phyloP scores from a whole-genome alignment of 2,888 invertebrate species.

The Drosophila macrospina region DNA sequence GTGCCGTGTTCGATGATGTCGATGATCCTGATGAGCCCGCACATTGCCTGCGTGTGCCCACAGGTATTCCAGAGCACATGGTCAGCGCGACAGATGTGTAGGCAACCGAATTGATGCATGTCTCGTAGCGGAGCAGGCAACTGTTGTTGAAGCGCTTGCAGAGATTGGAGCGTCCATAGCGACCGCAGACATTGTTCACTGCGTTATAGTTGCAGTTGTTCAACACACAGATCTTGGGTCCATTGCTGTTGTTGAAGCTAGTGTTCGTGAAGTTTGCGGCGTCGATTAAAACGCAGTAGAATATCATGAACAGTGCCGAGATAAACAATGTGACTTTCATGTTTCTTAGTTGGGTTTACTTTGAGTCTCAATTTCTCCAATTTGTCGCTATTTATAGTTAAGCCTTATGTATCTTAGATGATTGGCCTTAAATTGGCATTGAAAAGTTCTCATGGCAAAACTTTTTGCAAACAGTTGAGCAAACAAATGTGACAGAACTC shows the following conservation, averaged over 20 bases:
- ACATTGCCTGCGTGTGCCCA: slow-evolving; percentile 50
- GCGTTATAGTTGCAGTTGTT: slow-evolving; percentile 36
- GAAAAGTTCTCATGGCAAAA: slow-evolving; percentile 3
- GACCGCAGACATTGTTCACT: slow-evolving; percentile 44
- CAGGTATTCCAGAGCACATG: slow-evolving; percentile 42
- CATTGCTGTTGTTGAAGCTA: slow-evolving; percentile 20
- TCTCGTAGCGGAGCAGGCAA: slow-evolving; percentile 45
- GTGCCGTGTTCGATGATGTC: slow-evolving; percentile 26
- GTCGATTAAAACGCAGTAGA: slow-evolving; percentile 1
- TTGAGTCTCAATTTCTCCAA: neutral
- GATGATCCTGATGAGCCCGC: slow-evolving; percentile 3
- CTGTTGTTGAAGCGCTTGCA: slow-evolving; percentile 60
- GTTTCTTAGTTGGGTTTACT: slow-evolving; percentile 15
- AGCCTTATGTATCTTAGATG: neutral
- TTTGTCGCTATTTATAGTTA: slow-evolving; percentile 35
- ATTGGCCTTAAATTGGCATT: slow-evolving; percentile 31
- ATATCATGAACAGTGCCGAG: slow-evolving; percentile 39
- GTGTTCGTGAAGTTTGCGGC: slow-evolving; percentile 2
- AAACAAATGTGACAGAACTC: slow-evolving; percentile 24
- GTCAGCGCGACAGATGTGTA: slow-evolving; percentile 41
- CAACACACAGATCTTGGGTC: slow-evolving; percentile 45
- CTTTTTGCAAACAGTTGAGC: slow-evolving; percentile 29
- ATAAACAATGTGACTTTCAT: slow-evolving; percentile 52
- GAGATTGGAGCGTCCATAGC: slow-evolving; percentile 58
- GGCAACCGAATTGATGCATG: slow-evolving; percentile 27